Base-by-base conservation (phyloP, 2,113 vertebrate genomes). In the Corythoichthys intestinalis region DNA sequence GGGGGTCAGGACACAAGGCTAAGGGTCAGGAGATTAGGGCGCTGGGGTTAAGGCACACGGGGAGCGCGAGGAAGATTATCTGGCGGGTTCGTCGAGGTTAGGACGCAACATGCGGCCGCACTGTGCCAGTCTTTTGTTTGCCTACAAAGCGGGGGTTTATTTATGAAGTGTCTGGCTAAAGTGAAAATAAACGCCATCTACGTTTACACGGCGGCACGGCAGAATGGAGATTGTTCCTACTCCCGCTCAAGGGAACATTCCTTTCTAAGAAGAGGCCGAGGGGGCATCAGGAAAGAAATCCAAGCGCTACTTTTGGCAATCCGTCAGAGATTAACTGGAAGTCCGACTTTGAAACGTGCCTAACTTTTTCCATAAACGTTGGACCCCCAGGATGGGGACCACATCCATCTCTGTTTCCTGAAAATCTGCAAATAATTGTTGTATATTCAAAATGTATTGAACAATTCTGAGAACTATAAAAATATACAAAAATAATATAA, bases 201-300 rank as follows among this genome's bases (percentile, higher is more conserved):
- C 78, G 86, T 86, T 87, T 87, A 87, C 83, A 80, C 64, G 20
- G 0, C 20, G 62, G 83, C 72, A 80, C 81, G 74, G 39, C 59
- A 85, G 80, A 83, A 88, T 85, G 78, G 28, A 71, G 71, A 90
- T 90, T 91, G 89, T 90, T 89, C 83, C 71, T 74, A 71, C 82
- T 85, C 41, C 41, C 9, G 41, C 41, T 44, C 41, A 44, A 2
- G 41, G 81, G 78, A 89, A 60, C 85, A 88, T 91, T 91, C 87
- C 87, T 82, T 74, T 81, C 76, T 80, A 74, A 39, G 58, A 39
- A 8, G 17, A 11, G 37, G 58, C 71, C 82, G 83, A 80, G 80
- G 74, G 85, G 87, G 91, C 87, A 86, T 89, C 88, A 83, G 84
- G 71, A 74, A 84, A 78, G 81, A 63, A 44, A 44, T 44, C 90